Conservation (phyloP, 1,140 invertebrate genomes). For the Apolygus lucorum region DNA sequence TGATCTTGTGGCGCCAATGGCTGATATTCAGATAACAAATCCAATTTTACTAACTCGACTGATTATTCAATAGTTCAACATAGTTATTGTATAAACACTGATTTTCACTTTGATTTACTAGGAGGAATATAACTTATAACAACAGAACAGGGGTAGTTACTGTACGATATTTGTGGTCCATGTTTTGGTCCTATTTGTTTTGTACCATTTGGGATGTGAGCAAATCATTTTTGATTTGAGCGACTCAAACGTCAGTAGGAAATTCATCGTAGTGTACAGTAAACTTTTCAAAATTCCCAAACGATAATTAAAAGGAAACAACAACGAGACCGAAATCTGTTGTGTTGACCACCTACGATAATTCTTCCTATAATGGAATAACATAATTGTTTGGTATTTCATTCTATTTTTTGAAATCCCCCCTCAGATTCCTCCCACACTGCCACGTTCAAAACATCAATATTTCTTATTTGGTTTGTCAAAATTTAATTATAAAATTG, state of each 20-base stretch:
- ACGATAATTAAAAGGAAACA: not conserved
- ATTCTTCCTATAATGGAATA: no score
- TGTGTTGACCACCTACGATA: no score
- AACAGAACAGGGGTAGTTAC: not conserved
- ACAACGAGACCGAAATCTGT: not conserved
- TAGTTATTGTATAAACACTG: no score
- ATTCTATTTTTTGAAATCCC: no score
- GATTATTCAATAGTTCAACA: no score
- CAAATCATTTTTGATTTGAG: not conserved
- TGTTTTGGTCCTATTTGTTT: not conserved
- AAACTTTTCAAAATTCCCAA: not conserved
- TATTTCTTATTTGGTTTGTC: no score
- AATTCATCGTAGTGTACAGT: not conserved
- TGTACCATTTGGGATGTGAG: slow-evolving; percentile 20
- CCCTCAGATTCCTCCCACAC: no score
- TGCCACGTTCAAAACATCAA: no score
- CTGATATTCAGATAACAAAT: not conserved
- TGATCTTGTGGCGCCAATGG: not conserved
- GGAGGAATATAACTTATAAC: no score
- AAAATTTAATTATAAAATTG: no score
- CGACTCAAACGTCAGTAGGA: not conserved
- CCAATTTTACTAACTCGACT: not conserved
- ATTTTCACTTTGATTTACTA: no score
- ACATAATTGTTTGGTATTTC: no score
- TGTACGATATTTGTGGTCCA: not conserved